These are phyloP conservation scores for Ochropacha duplaris DNA, from an alignment of 2,888 invertebrate species.

Conservation along the genomic window DNA sequence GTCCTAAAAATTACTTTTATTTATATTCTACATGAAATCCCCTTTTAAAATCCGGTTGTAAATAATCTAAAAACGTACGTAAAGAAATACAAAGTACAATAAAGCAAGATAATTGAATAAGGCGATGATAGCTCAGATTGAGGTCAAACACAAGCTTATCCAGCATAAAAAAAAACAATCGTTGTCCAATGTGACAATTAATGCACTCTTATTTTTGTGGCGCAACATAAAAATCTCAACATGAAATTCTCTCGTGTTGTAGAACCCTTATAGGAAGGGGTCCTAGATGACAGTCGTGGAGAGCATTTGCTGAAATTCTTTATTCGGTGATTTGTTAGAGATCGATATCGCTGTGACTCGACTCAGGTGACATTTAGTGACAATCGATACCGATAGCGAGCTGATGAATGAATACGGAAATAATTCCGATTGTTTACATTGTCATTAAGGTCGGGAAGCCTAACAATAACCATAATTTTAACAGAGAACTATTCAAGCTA, in stretches of 20 bases:
- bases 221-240: not conserved
- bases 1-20: not conserved
- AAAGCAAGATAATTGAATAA: not conserved
- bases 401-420: not conserved
- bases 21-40: too few relatives aligned
- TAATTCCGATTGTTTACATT: not conserved
- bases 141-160: too few relatives aligned
- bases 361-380: conserved; percentile 17
- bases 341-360: conserved; percentile 21
- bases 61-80: not conserved
- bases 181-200: not conserved
- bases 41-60: too few relatives aligned
- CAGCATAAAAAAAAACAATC: too few relatives aligned
- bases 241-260: not conserved
- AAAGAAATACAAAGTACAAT: not conserved
- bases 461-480: not conserved
- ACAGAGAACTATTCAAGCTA: not conserved
- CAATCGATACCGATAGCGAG: conserved; percentile 15
- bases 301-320: conserved; percentile 28
- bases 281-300: conserved; percentile 24
- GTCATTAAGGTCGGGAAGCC: not conserved
- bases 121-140: too few relatives aligned
- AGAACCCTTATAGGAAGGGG: not conserved
- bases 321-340: conserved; percentile 33
- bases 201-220: not conserved